phyloP scores from a whole-genome alignment of 2,797 vertebrate species.

The Rhincodon typus region DNA sequence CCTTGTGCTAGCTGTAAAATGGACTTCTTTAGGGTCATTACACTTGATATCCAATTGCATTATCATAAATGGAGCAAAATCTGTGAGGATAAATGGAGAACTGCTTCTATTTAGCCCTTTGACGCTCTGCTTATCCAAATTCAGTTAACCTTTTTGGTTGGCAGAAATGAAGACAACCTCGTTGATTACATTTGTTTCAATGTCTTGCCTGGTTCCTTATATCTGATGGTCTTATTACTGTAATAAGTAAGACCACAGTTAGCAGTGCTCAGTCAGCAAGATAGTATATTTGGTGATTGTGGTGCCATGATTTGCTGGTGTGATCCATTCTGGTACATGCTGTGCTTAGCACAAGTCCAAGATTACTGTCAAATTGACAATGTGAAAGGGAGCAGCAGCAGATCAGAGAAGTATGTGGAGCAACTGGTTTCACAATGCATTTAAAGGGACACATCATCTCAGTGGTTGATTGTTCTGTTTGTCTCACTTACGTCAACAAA shows the following conservation, averaged over 20 bases:
- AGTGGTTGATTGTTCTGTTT: not conserved
- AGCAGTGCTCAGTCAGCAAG: not conserved
- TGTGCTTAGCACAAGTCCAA: not conserved
- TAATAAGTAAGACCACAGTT: not conserved
- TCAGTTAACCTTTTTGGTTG: slow-evolving; percentile 23
- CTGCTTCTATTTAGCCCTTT: not conserved
- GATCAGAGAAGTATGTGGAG: not conserved
- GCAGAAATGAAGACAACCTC: not conserved
- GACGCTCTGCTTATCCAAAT: not conserved
- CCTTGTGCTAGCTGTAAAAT: not conserved
- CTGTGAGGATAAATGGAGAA: not conserved
- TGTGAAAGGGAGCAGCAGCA: not conserved
- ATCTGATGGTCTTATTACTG: slow-evolving; percentile 29
- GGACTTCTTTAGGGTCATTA: not conserved
- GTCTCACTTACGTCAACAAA: not conserved
- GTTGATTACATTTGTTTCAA: not conserved
- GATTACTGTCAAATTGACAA: slow-evolving; percentile 3
- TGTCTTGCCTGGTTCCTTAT: too few relatives aligned
- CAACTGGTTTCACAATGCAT: too few relatives aligned
- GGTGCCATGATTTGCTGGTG: not conserved
- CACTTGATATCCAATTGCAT: not conserved
- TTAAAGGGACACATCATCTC: not conserved
- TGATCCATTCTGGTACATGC: slow-evolving; percentile 6
- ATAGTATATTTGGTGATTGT: not conserved
- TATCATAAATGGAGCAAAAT: not conserved